phyloP scores from a whole-genome alignment of 2,888 invertebrate species.

The Deilephila porcellus region DNA sequence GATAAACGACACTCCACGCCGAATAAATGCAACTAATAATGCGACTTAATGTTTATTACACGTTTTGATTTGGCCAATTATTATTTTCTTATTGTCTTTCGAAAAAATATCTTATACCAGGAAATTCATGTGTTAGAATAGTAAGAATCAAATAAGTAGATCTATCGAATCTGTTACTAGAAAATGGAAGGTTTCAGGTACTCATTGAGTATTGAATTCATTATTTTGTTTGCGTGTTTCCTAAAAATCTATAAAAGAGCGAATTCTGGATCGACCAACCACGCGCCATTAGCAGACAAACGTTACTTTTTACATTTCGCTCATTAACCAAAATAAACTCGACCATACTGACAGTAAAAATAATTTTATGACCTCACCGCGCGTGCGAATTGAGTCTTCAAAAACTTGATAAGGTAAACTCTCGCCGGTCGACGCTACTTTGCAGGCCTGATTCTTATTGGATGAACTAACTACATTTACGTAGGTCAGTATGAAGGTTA shows the following conservation, averaged over 20 bases:
- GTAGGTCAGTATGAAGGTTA: no score
- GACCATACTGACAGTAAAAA: background rate
- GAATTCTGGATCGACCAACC: no score
- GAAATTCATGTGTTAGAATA: background rate
- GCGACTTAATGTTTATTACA: slow-evolving; percentile 11
- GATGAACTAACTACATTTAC: no score
- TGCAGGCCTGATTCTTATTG: no score
- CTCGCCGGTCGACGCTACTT: background rate
- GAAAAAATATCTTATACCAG: no score
- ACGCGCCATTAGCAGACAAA: background rate
- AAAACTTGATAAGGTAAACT: no score
- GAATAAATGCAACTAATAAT: slow-evolving; percentile 11
- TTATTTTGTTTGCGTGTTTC: no score
- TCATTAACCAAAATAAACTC: slow-evolving; percentile 21
- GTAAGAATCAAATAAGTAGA: no score
- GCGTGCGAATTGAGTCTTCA: background rate
- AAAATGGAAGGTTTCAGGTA: no score
- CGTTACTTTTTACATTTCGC: background rate
- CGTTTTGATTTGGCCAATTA: background rate
- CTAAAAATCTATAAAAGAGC: no score
- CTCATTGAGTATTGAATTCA: no score
- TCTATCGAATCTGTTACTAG: no score
- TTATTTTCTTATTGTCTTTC: background rate
- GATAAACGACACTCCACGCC: background rate
- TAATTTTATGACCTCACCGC: background rate